A percentile compares a stretch with the other conserved stretches of the same genome.
phyloP scores from a whole-genome alignment of 2,797 vertebrate genomes.

The Eulemur mongoz region DNA sequence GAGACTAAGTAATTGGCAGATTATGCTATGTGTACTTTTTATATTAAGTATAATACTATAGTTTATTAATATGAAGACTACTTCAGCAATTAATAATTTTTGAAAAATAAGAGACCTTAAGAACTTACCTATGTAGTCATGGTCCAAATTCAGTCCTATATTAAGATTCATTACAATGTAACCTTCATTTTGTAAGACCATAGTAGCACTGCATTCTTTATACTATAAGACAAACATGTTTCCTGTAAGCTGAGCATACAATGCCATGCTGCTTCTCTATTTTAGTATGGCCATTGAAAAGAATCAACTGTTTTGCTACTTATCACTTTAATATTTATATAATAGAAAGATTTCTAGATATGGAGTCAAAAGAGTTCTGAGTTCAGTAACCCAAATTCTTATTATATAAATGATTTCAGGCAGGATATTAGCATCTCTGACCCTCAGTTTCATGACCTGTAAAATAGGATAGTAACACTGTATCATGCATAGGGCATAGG shows the following conservation, averaged over 20 bases:
- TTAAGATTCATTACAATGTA: background rate
- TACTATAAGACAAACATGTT: background rate
- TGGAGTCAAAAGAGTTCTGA: background rate
- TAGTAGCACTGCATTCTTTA: background rate
- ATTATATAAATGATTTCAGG: background rate
- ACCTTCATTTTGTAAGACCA: background rate
- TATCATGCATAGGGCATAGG: background rate
- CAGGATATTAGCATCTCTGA: background rate
- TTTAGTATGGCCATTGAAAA: background rate
- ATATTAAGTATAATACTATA: constrained; percentile 48
- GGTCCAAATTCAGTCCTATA: background rate
- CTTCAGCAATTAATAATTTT: background rate
- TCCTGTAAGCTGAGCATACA: background rate
- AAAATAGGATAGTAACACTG: background rate
- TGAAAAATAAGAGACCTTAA: constrained; percentile 13
- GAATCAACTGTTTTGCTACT: background rate
- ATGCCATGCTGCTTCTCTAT: background rate
- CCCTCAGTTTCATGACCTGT: background rate
- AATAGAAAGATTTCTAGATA: background rate
- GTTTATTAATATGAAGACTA: constrained; percentile 35
- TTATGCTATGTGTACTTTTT: constrained; percentile 34
- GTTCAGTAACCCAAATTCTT: background rate
- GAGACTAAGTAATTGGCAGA: constrained; percentile 70
- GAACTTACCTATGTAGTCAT: background rate
- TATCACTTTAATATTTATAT: background rate